These are phyloP conservation scores for Echinarachnius parma DNA, from an alignment of 53 echinoderm and acorn worm species.

Conservation along the genomic window DNA sequence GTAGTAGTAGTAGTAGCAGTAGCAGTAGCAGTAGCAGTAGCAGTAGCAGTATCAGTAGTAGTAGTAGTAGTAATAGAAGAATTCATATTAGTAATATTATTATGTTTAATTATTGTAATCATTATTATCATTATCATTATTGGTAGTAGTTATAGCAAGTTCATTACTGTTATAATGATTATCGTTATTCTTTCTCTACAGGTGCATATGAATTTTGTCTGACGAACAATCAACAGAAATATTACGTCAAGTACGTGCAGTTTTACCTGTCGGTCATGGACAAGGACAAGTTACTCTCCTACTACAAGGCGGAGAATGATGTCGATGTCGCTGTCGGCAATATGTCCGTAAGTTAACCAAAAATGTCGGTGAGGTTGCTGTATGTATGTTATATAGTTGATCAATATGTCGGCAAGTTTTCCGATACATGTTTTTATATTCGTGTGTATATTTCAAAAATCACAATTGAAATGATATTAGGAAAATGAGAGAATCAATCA, in stretches of 20 bases:
- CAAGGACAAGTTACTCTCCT: not conserved
- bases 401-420: no score
- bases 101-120: not conserved
- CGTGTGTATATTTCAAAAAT: no score
- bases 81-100: not conserved
- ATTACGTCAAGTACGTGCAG: slow-evolving; percentile 27
- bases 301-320: slow-evolving; percentile 10
- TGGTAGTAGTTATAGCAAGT: not conserved
- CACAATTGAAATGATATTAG: no score
- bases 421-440: no score
- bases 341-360: slow-evolving; percentile 35
- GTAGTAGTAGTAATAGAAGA: not conserved
- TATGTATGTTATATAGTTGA: no score
- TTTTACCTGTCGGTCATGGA: slow-evolving; percentile 21
- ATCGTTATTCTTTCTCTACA: not conserved
- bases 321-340: slow-evolving; percentile 5
- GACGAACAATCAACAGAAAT: slow-evolving; percentile 9
- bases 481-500: no score
- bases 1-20: no score
- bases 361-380: no score
- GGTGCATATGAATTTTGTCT: slow-evolving; percentile 31
- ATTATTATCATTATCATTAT: not conserved
- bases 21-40: no score
- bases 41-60: not conserved
- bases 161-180: not conserved